These are phyloP conservation scores for Cabera pusaria DNA, from an alignment of 2,888 invertebrate species.

Conservation along the genomic window DNA sequence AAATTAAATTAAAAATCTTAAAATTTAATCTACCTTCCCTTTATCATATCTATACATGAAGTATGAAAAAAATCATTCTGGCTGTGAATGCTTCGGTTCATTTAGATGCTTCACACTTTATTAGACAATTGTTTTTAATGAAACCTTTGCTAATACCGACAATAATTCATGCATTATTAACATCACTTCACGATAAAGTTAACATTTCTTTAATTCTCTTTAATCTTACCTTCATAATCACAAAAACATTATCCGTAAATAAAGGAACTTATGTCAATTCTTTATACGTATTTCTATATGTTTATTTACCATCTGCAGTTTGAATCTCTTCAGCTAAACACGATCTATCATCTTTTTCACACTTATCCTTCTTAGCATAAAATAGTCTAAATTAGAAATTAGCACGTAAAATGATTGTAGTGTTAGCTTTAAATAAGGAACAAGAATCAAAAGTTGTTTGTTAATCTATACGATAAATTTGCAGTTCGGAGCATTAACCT, in stretches of 20 bases:
- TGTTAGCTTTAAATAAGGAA: conserved; percentile 60
- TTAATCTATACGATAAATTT: conserved; percentile 78
- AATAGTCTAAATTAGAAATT: conserved; percentile 63
- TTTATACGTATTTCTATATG: conserved; percentile 47
- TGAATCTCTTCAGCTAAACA: conserved; percentile 33
- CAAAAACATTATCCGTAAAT: conserved; percentile 1
- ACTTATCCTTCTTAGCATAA: conserved; percentile 62
- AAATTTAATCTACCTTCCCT: conserved; percentile 63
- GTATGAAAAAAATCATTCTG: conserved; percentile 79
- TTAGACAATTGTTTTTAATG: conserved; percentile 41
- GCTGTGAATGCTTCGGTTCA: conserved; percentile 76
- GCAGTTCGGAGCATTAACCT: conserved; percentile 81
- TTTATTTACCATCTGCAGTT: conserved; percentile 27
- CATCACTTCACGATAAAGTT: conserved; percentile 26
- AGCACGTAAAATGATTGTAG: conserved; percentile 70
- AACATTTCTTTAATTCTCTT: too few species aligned
- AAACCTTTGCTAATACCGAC: conserved; percentile 55
- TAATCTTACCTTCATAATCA: too few species aligned
- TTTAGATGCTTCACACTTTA: conserved; percentile 62
- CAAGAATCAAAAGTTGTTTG: conserved; percentile 76
- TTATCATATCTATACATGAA: conserved; percentile 75
- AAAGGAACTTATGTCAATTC: conserved; percentile 55
- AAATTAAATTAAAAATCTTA: conserved; percentile 59
- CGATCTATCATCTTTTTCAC: conserved; percentile 43
- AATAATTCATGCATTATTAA: conserved; percentile 49